Evolutionary conservation across 2,113 vertebrate genomes (phyloP), one percentile per base, ranked within the genome.

Genomic region (Salminus brasiliensis): DNA sequence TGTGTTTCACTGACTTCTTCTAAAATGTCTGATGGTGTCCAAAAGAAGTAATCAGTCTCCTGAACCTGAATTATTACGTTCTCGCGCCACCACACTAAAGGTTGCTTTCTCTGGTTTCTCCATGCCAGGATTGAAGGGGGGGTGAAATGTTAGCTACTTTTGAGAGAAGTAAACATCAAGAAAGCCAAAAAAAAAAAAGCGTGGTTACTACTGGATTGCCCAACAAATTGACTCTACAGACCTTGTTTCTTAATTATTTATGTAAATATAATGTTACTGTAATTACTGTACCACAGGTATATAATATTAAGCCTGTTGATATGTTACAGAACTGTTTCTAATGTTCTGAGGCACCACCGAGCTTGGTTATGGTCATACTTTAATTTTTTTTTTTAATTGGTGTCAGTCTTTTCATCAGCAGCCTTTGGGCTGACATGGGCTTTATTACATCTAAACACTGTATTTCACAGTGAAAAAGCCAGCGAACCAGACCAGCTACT

Each of bases 41-140:
- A 55, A 52, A 68, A 55, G 70, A 63, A 39, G 39, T 62, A 75
- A 68, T 77, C 30, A 25, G 5, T 47, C 65, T 68, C 55, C 21
- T 27, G 41, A 70, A 66, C n/a, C n/a, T n/a, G n/a, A n/a, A 57
- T 25, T 25, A 76, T 39, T 36, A 68, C n/a, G 34, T 29, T 25
- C 69, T 72, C 12, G 59, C 21, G 30, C 2, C 29, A 30, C 39
- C n/a, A 59, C 23, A 47, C 29, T 16, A n/a, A 6, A 34, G 13
- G 36, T 13, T 7, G 41, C 12, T 41, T 49, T 66, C 9, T 16
- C 8, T 63, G 62, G 5, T 11, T 36, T 32, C 32, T 55, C 10
- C 34, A 57, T 43, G 34, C 32, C 18, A 30, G 63, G 25, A 57
- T 36, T 66, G 27, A 45, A 34, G 55, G 65, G 34, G 21, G 5